Evolutionary conservation across 2,113 vertebrate genomes (phyloP).

Genomic region (Mola mola): DNA sequence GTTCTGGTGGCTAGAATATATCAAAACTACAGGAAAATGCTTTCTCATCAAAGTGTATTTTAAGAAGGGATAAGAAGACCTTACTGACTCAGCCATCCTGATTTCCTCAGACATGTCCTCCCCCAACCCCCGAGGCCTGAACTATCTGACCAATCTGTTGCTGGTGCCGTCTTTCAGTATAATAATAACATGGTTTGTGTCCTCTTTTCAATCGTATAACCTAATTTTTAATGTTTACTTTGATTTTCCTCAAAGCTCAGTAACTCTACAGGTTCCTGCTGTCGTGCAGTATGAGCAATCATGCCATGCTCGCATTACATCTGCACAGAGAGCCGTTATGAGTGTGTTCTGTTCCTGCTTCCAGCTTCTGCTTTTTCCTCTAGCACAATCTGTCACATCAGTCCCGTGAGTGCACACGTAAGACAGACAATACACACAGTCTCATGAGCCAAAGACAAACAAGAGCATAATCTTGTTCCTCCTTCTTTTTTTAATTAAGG

Average conservation of each 20-base stretch:
- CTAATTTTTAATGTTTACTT: neutral
- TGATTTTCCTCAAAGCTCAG: slow-evolving; percentile 21
- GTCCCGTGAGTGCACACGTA: slow-evolving; percentile 5
- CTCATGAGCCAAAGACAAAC: neutral
- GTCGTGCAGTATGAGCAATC: slow-evolving; percentile 5
- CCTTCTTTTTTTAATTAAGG: slow-evolving; percentile 11
- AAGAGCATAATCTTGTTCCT: neutral
- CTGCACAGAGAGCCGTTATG: neutral
- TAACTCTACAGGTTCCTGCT: slow-evolving; percentile 22
- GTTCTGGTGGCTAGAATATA: no score
- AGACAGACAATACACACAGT: neutral
- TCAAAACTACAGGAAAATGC: no score
- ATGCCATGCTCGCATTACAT: slow-evolving; percentile 14
- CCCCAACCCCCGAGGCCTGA: neutral
- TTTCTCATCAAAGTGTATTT: slow-evolving; percentile 5
- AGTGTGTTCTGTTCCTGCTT: slow-evolving; percentile 13
- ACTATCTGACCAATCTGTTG: neutral
- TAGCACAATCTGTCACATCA: slow-evolving; percentile 22
- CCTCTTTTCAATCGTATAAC: neutral
- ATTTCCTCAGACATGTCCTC: neutral
- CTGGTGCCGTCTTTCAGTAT: neutral
- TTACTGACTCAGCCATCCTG: neutral
- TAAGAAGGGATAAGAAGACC: neutral
- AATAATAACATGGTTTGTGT: neutral
- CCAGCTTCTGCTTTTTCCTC: slow-evolving; percentile 36